Evolutionary conservation across 2,797 vertebrate genomes (phyloP), one percentile per base, ranked within the genome.

Genomic region (Acipenser ruthenus): DNA sequence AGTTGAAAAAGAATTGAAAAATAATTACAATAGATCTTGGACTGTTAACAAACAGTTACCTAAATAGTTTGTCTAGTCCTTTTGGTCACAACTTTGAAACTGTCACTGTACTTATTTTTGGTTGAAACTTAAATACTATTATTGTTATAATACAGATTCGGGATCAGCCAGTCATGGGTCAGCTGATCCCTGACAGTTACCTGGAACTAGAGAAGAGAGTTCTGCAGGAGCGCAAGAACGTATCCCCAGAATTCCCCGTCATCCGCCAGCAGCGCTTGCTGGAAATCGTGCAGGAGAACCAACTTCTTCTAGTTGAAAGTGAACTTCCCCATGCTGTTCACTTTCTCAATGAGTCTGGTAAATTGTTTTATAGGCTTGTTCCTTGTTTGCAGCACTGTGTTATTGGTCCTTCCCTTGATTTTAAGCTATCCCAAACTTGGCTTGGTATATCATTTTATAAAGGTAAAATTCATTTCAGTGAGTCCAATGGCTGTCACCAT

Each of bases 181-280:
- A 98, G 86, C 83, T 98, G 73, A 91, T 99, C 73, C 97, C 97
- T 52, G 94, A 97, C 77, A 95, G 93, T 82, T 99, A 99, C 6
- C 85, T 99, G 70, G 92, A 97, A 79, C 87, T 99, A 71, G 93
- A 98, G 83, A 93, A 88, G 65, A 87, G 86, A 73, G 74, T 99
- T 75, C 83, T 96, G 68, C 81, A 79, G 60, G 92, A 96, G 81
- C 90, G 93, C 64, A 80, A 74, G 72, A 81, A 80, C 0, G 91
- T 91, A 62, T 81, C 91, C 0, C 3, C 76, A 2, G 94, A 95
- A 80, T 98, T 99, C 80, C 96, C 97, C 0, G 91, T 98, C 49
- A 91, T 99, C 67, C 82, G 80, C 70, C 93, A 78, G 73, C 86
- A 82, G 10, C 78, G 79, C 68, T 82, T 99, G 65, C 77, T 95